Percentiles rank a stretch among this genome's conserved stretches.
phyloP scores from a whole-genome alignment of 1,140 invertebrate genomes.

The Rhagoletis pomonella region DNA sequence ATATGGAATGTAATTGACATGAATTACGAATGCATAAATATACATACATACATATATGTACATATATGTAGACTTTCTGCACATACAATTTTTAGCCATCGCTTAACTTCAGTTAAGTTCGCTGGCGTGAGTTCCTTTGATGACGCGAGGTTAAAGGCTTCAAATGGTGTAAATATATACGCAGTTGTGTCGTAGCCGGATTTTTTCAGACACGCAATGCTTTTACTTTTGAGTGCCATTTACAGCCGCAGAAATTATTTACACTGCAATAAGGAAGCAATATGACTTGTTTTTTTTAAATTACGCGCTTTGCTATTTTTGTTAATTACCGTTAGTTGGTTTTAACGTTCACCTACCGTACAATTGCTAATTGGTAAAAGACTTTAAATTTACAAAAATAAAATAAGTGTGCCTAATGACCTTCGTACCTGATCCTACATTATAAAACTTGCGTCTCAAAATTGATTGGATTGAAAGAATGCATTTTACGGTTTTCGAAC shows the following conservation, averaged over 20 bases:
- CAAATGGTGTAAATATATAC: neutral
- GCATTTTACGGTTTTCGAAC: too few species aligned
- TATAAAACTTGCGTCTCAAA: too few species aligned
- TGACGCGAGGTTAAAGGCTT: neutral
- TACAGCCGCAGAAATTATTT: neutral
- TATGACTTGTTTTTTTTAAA: neutral
- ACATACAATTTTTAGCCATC: neutral
- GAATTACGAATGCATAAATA: neutral
- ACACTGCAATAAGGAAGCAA: constrained; percentile 11
- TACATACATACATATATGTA: neutral
- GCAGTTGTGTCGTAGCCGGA: neutral
- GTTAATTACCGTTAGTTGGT: too few species aligned
- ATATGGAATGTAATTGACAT: too few species aligned
- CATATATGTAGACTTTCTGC: neutral
- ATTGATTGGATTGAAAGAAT: too few species aligned
- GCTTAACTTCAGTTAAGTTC: neutral
- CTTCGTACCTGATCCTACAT: too few species aligned
- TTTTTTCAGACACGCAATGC: neutral
- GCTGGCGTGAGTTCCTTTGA: neutral
- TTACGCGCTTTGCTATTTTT: too few species aligned
- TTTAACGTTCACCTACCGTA: too few species aligned
- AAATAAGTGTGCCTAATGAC: too few species aligned
- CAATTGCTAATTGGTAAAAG: too few species aligned
- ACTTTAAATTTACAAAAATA: too few species aligned
- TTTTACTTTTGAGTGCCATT: constrained; percentile 5